Conservation (phyloP, 2,113 vertebrate species). For the Tinamus guttatus region DNA sequence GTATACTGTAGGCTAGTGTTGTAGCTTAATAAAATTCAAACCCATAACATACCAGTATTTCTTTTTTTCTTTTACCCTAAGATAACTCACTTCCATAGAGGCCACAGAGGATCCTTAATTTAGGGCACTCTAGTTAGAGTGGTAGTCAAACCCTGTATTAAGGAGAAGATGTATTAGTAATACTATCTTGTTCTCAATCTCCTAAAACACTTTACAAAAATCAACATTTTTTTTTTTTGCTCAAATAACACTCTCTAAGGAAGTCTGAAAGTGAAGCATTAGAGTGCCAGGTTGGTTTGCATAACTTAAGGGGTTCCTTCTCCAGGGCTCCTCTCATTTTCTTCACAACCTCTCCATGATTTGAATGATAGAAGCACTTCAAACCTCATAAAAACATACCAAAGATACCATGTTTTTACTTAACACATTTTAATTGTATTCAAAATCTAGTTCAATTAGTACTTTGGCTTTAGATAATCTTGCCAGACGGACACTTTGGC, state of each 20-base stretch:
- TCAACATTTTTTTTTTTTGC: neutral
- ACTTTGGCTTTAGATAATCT: neutral
- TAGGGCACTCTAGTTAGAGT: neutral
- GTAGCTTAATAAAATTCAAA: constrained; percentile 29
- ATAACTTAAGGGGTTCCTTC: neutral
- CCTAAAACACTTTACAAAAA: constrained; percentile 6
- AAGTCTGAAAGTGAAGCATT: neutral
- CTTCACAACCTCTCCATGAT: rapidly evolving
- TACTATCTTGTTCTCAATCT: neutral
- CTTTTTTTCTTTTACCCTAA: constrained; percentile 30
- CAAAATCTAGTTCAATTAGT: neutral
- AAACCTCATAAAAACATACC: neutral
- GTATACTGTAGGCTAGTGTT: neutral
- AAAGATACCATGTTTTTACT: neutral
- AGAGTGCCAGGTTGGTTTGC: neutral
- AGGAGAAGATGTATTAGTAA: neutral
- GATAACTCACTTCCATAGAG: constrained; percentile 4
- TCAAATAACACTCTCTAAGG: neutral
- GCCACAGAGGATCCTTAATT: constrained; percentile 7
- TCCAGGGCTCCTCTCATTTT: neutral
- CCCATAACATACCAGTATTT: neutral
- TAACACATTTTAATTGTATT: neutral
- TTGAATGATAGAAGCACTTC: neutral
- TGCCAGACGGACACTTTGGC: neutral
- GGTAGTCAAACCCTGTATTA: neutral